Conservation (phyloP, 2,888 invertebrate species). For the Muscina levida region DNA sequence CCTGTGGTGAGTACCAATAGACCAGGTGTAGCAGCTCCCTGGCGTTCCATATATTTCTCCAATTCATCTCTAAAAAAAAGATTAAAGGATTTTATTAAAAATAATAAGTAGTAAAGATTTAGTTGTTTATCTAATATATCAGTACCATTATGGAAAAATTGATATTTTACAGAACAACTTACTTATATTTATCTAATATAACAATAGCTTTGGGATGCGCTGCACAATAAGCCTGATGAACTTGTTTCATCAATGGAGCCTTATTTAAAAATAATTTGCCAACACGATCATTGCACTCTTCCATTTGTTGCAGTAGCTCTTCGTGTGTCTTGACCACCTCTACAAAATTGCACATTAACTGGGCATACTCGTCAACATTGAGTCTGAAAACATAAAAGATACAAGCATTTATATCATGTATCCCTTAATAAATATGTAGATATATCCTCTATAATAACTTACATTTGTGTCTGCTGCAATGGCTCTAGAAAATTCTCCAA, state of each 20-base stretch:
- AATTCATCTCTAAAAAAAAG: conserved; percentile 85
- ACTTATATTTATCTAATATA: conserved; percentile 96
- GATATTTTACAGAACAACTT: conserved; percentile 77
- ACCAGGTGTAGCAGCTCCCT: conserved; percentile 92
- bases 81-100: conserved; percentile 94
- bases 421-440: conserved; percentile 11
- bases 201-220: conserved; percentile 97
- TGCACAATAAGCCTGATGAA: conserved; percentile 94
- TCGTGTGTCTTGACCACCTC: conserved; percentile 93
- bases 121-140: no score
- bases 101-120: conserved; percentile 89
- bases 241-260: conserved; percentile 89
- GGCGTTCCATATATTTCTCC: conserved; percentile 92
- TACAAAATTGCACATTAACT: conserved; percentile 92
- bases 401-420: background rate
- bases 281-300: conserved; percentile 90
- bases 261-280: conserved; percentile 94
- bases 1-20: conserved; percentile 94
- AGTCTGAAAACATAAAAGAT: conserved; percentile 82
- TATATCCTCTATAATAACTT: conserved; percentile 78
- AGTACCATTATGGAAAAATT: no score
- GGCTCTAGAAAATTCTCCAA: conserved; percentile 92
- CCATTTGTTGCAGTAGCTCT: conserved; percentile 88
- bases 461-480: conserved; percentile 93
- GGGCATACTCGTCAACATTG: conserved; percentile 90